Conservation (phyloP, 1,140 invertebrate genomes). For the Trachelipus rathkii region DNA sequence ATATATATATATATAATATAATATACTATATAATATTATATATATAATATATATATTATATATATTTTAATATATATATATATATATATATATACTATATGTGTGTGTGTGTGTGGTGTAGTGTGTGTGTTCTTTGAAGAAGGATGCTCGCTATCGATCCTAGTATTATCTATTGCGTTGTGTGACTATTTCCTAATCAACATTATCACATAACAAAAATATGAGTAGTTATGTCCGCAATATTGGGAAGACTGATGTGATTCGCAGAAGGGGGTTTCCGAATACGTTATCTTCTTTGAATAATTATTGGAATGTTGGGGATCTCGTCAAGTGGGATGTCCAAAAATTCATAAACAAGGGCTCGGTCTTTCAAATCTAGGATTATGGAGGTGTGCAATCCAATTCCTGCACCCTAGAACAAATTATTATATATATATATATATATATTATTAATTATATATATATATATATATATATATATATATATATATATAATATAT, state of each 20-base stretch:
- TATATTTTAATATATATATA: too few species aligned
- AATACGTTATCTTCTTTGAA: constrained; percentile 59
- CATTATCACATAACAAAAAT: too few species aligned
- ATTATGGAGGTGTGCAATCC: constrained; percentile 59
- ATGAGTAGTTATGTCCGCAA: constrained; percentile 51
- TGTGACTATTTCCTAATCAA: too few species aligned
- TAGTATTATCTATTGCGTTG: too few species aligned
- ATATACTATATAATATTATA: too few species aligned
- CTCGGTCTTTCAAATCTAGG: constrained; percentile 58
- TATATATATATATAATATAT: neutral
- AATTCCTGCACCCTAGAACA: constrained; percentile 54
- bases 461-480: neutral
- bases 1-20: too few species aligned
- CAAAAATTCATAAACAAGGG: constrained; percentile 57
- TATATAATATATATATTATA: too few species aligned
- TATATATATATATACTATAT: too few species aligned
- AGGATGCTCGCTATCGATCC: too few species aligned
- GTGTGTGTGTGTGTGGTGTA: too few species aligned
- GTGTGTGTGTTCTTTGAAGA: too few species aligned
- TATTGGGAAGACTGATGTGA: constrained; percentile 52
- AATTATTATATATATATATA: neutral
- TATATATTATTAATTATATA: too few species aligned
- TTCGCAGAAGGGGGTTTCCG: constrained; percentile 54
- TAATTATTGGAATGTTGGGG: constrained; percentile 58
- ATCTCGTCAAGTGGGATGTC: constrained; percentile 59